Evolutionary conservation across 2,113 vertebrate genomes (phyloP), one percentile per base, ranked within the genome.

Genomic region (Hippocampus barbouri): DNA sequence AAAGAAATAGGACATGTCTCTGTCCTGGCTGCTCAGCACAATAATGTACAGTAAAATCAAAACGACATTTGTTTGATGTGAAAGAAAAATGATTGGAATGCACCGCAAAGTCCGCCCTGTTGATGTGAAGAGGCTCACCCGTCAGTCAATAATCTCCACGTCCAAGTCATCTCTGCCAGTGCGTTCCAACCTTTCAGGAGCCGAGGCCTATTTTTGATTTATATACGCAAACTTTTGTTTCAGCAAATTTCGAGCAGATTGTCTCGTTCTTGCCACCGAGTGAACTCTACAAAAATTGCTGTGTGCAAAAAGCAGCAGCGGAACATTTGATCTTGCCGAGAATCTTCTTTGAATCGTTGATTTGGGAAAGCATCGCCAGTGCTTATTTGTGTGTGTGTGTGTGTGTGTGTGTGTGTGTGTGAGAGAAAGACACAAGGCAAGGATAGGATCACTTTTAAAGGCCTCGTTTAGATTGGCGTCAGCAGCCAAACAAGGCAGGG

Each of bases 291-390:
- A 23, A n/a, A 10, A 47, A 56, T 1, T 8, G 11, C 18, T n/a
- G 51, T 53, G 53, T 11, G 53, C 79, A 85, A 87, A 76, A 77
- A 38, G 5, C 34, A 38, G 34, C 70, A 80, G 78, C 66, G 79
- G 80, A 84, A 85, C 88, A 85, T 88, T 88, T 87, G 86, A 85
- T 86, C 83, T 89, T 83, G 83, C 86, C 83, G 87, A 83, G 4
- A 83, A 88, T 81, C 73, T 70, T 73, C 79, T 88, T 88, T 89
- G 78, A 89, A 86, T 88, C 78, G 34, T 38, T 73, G 69, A 84
- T 80, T 63, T 38, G 5, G 73, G n/a, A 73, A 82, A 83, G 79
- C 69, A 68, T 79, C 60, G 67, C 77, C 49, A 51, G 80, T 25
- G 79, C 81, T 86, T 87, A 83, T 64, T 41, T 34, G 30, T 34